Evolutionary conservation across 2,797 vertebrate species (phyloP), one percentile per base, ranked within the genome.

Genomic region (Myripristis jacobus): DNA sequence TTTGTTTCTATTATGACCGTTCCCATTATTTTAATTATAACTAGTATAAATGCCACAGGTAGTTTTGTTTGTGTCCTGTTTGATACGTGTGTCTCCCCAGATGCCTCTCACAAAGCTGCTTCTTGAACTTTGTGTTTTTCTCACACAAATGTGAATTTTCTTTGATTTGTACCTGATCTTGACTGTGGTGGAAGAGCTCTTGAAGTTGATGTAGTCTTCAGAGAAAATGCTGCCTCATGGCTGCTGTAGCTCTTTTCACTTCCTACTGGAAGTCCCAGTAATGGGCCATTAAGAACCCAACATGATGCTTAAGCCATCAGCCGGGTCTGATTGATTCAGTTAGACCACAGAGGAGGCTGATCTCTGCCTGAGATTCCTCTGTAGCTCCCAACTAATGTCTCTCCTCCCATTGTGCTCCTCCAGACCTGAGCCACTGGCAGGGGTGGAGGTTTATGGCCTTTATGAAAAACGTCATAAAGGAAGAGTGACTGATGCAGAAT

Each of bases 211-310:
- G 75, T 79, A 63, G 75, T 83, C 46, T 36, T 84, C 65, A 25
- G 24, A 73, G 60, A 64, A 75, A 59, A 46, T 52, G 73, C 89
- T 77, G 77, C 76, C 69, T 77, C 25, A 83, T 77, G 47, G 31
- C 56, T 81, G 76, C 72, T 77, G 48, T 31, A 66, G 77, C 82
- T 70, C 80, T 73, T 87, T 82, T 86, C 76, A 77, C 75, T 82
- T 84, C 72, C 79, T 47, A 84, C 46, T 87, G 81, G 80, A 81
- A 81, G 73, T 21, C 58, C 58, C 70, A 82, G 85, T 89, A 92
- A 93, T 88, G 84, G 91, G 22, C 85, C 88, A 86, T 89, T 91
- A 90, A 83, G 78, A 87, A 66, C 63, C 69, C 83, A 80, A 84
- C 85, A 74, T 19, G 51, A 88, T 87, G 81, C 79, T 87, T 79